Evolutionary conservation across 2,888 invertebrate species (phyloP), one percentile per base, ranked within the genome.

Genomic region (Dryobotodes eremita): DNA sequence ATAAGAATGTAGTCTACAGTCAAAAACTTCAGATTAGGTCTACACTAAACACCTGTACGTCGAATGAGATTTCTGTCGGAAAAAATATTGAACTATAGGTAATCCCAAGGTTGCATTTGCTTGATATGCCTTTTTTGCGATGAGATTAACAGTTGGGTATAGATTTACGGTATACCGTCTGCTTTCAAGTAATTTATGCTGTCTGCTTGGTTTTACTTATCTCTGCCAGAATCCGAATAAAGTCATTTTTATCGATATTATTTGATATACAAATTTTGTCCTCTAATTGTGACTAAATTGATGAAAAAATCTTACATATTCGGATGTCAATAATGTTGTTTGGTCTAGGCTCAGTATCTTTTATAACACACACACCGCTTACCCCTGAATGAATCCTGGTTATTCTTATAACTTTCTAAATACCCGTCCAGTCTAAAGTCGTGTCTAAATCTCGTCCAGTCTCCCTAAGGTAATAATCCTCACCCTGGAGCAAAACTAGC

Each of bases 331-430:
- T 53, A 13, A 42, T 50, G 2, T 53, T 73, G n/a, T 70, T 15
- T 23, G n/a, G 50, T 53, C 50, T 36, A 36, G n/a, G 20, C 15
- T 50, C 48, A 42, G 20, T 15, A 36, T 50, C 7, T 55, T 13
- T 10, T 55, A 5, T 31, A 69, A 23, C 3, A 42, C 3, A 42
- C 55, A 74, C 26, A 48, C n/a, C n/a, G 10, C 23, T 17, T 17
- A 20, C 31, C 20, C n/a, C n/a, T 55, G 3, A 78, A 77, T 64
- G n/a, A n/a, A n/a, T n/a, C n/a, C n/a, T n/a, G 36, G 5, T 36
- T 36, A 2, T 73, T 15, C 1, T 26, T 71, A 46, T 64, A 31
- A 64, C 11, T 64, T n/a, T 26, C 20, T 48, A n/a, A 31, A 36
- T 23, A 48, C 36, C 36, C 10, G 36, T 36, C n/a, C n/a, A n/a